A percentile compares a stretch with the other conserved stretches of the same genome.
phyloP scores from a whole-genome alignment of 2,888 invertebrate genomes.

The Ditula angustiorana region DNA sequence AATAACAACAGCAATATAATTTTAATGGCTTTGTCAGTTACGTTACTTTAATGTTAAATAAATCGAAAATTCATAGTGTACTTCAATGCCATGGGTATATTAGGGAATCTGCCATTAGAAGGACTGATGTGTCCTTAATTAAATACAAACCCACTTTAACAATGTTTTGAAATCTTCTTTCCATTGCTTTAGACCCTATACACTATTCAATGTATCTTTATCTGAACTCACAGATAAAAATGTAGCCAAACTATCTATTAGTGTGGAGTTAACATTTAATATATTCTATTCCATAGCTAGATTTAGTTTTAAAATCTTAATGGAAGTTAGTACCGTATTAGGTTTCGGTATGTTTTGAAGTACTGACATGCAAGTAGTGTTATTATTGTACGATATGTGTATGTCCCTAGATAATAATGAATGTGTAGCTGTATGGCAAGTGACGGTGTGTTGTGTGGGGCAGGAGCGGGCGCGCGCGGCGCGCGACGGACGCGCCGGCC shows the following conservation, averaged over 20 bases:
- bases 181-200: too few relatives aligned
- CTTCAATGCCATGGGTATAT: too few relatives aligned
- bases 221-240: too few relatives aligned
- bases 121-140: too few relatives aligned
- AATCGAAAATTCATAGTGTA: too few relatives aligned
- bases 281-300: background rate
- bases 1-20: slow-evolving; percentile 42
- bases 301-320: background rate
- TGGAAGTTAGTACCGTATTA: background rate
- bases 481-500: slow-evolving; percentile 72
- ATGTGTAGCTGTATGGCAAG: slow-evolving; percentile 45
- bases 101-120: too few relatives aligned
- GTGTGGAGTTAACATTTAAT: slow-evolving; percentile 6
- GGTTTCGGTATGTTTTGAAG: background rate
- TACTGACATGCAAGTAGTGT: slow-evolving; percentile 6
- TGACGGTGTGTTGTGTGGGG: slow-evolving; percentile 76
- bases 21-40: slow-evolving; percentile 18
- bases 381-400: slow-evolving; percentile 27
- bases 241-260: too few relatives aligned
- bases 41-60: background rate
- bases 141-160: too few relatives aligned
- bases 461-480: slow-evolving; percentile 82
- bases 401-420: slow-evolving; percentile 26
- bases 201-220: too few relatives aligned
- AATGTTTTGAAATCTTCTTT: too few relatives aligned